A percentile compares a stretch with the other conserved stretches of the same genome.
These are phyloP conservation scores for Todiramphus saurophagus DNA, from an alignment of 2,113 vertebrate genomes.

Conservation along the genomic window DNA sequence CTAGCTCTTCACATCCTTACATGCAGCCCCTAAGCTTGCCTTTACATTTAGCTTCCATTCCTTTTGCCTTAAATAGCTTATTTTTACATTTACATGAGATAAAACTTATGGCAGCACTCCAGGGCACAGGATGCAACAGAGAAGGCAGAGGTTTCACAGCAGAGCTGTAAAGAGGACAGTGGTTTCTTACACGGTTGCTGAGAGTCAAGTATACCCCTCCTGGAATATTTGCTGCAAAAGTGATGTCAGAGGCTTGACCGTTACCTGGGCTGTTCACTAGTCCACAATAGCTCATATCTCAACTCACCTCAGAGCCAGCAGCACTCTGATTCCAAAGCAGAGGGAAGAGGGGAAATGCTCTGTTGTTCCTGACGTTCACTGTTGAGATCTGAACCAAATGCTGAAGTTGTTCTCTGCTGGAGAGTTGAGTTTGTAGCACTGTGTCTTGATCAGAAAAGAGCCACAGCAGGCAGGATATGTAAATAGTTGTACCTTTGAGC, in stretches of 20 bases:
- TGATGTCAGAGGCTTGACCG: neutral
- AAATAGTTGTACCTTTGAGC: neutral
- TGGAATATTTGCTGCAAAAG: neutral
- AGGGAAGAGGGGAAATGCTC: neutral
- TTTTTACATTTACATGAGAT: neutral
- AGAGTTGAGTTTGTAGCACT: neutral
- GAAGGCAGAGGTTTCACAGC: neutral
- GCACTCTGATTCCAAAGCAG: neutral
- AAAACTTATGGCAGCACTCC: neutral
- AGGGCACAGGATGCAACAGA: neutral
- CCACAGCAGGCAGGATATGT: neutral
- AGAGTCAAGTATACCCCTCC: neutral
- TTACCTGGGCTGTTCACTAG: neutral
- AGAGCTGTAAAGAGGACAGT: neutral
- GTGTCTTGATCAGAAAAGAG: neutral
- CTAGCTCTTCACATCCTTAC: neutral
- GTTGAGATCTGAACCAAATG: neutral
- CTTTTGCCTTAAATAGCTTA: neutral
- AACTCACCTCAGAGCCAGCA: neutral
- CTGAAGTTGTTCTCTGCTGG: neutral
- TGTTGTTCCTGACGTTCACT: neutral
- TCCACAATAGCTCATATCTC: neutral
- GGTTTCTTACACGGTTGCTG: accelerated
- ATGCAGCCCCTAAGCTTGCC: neutral
- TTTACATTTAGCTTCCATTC: neutral